phyloP scores from a whole-genome alignment of 2,797 vertebrate genomes.

The Lepus townsendii region DNA sequence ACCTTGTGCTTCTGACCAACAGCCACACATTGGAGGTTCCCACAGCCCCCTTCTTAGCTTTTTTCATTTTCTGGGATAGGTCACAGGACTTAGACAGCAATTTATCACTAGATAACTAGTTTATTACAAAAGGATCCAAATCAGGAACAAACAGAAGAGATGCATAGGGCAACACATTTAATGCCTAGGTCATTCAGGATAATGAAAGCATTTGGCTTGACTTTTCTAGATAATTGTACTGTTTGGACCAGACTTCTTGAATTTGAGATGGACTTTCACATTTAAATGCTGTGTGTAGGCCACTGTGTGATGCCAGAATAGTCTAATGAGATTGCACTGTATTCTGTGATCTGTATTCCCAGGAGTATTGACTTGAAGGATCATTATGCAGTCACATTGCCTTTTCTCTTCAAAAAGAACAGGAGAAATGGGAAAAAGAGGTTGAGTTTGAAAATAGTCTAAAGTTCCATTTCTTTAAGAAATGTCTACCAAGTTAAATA shows the following conservation, averaged over 20 bases:
- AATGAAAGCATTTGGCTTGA: background rate
- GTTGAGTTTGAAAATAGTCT: conserved; percentile 57
- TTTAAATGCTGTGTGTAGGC: background rate
- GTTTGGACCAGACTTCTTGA: background rate
- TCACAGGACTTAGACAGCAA: background rate
- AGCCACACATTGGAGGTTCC: background rate
- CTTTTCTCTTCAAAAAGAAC: conserved; percentile 42
- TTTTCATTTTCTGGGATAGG: background rate
- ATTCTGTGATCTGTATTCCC: background rate
- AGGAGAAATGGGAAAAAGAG: background rate
- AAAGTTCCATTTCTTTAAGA: conserved; percentile 57
- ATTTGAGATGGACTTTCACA: conserved; percentile 27
- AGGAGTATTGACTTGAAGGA: background rate
- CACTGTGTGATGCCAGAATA: background rate
- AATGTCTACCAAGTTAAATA: conserved; percentile 67
- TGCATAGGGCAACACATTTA: background rate
- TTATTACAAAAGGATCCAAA: background rate
- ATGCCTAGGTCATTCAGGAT: background rate
- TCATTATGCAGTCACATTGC: conserved; percentile 41
- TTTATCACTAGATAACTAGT: background rate
- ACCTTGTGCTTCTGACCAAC: background rate
- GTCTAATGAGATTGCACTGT: conserved; percentile 24
- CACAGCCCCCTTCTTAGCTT: background rate
- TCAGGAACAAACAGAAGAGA: background rate
- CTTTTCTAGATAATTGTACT: conserved; percentile 39